Base-by-base conservation (phyloP, 2,797 vertebrate species). In the Sebastes flavidus region DNA sequence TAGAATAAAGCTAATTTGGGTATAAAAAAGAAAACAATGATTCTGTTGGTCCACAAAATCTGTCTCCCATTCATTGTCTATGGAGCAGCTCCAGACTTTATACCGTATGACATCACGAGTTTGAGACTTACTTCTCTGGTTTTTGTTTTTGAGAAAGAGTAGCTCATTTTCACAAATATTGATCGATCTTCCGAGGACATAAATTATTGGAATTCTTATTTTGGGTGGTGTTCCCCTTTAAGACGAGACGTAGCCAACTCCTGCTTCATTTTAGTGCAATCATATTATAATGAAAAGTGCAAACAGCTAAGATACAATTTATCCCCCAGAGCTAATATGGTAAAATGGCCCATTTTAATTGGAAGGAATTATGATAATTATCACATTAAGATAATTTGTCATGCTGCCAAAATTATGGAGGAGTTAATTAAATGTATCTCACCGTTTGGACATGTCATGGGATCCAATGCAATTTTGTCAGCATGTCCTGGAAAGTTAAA, bases 381-480 rank as follows among this genome's bases (percentile, higher is more conserved):
- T 80, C 72, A 32, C 65, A 81, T 72, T 78, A 81, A 84, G 70
- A 84, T 86, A 14, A 90, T 88, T 83, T 87, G 73, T 87, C 83
- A 88, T 80, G 70, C 81, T 88, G 77, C 72, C 83, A 87, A 75
- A 85, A 75, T 86, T 83, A 85, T 54, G 36, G n/a, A 76, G 18
- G 77, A 76, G 60, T 84, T 91, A 85, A 88, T 90, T 90, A 89
- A 90, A 89, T 87, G 77, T 77, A 77, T 81, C 36, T 86, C 81
- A 87, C 72, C 75, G 60, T 89, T 82, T 83, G 65, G 58, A 85
- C 65, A 62, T 70, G 61, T 83, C 49, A 20, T 22, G 12, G 12
- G 62, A 80, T 63, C 67, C 67, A 70, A 27, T 61, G 30, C 16
- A 75, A 87, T 81, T 79, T 68, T 85, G 60, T 78, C 54, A 86